Conservation (phyloP, 2,797 vertebrate species). For the Acropternis orthonyx region DNA sequence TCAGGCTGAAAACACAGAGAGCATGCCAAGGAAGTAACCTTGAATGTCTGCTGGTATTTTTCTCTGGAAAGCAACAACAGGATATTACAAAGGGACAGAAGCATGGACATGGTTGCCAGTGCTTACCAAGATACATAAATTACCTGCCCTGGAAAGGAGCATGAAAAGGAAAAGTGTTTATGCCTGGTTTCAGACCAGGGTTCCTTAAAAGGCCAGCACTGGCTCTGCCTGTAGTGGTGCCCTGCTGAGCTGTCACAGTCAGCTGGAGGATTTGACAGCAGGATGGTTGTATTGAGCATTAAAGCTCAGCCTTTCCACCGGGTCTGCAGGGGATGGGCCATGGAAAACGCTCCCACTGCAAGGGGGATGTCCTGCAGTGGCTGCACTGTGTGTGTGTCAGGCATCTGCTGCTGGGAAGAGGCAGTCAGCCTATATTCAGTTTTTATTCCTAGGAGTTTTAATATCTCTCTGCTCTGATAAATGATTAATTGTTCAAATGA, state of each 20-base stretch:
- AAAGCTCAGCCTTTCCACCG: background rate
- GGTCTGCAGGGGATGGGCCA: background rate
- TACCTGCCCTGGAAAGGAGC: background rate
- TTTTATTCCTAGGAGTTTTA: background rate
- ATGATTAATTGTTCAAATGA: background rate
- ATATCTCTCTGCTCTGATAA: background rate
- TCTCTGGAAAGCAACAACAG: constrained; percentile 59
- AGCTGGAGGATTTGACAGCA: background rate
- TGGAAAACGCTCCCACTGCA: background rate
- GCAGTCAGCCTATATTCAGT: background rate
- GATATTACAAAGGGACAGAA: constrained; percentile 47
- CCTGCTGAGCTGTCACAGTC: background rate
- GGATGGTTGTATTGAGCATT: background rate
- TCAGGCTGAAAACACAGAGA: constrained; percentile 35
- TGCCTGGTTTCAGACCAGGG: background rate
- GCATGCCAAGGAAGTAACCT: constrained; percentile 62
- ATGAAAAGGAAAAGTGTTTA: background rate
- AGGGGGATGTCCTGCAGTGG: background rate
- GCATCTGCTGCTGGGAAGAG: background rate
- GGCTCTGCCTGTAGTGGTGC: background rate
- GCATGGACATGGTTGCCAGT: background rate
- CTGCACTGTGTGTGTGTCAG: rapidly evolving
- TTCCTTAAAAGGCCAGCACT: background rate
- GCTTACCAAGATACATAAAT: constrained; percentile 41
- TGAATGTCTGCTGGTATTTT: constrained; percentile 60